Evolutionary conservation across 2,113 vertebrate species (phyloP), one percentile per base, ranked within the genome.

Genomic region (Chelonoidis abingdonii): DNA sequence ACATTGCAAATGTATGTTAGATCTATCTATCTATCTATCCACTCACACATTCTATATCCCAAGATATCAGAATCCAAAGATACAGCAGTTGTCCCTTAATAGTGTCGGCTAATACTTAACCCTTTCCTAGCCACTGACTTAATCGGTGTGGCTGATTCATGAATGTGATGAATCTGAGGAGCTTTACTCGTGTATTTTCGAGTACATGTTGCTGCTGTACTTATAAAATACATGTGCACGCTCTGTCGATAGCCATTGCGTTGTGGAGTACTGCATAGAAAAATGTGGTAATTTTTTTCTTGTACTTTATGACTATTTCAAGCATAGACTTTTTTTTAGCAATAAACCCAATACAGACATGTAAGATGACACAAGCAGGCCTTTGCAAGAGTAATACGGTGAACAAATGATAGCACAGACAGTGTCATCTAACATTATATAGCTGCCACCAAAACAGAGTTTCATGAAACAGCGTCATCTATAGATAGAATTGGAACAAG

Each of bases 391-490:
- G 50, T 44, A 9, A 41, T 84, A 38, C 19, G 94, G 53, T 82
- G 80, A 93, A 72, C 29, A 87, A 90, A 72, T 52, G 82, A 90
- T 75, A 81, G 86, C 92, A 41, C 54, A 27, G 86, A 31, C 81
- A 92, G 72, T 59, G 44, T 22, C 75, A 38, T 57, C 59, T 93
- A 83, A 92, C 91, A 44, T 83, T 75, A 79, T 59, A 75, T 38
- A 62, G 85, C 82, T 29, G 2, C 90, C 38, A 19, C 80, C 72
- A 10, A 92, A 80, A 79, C 94, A 54, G 88, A 84, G 89, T 54
- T 49, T 91, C 98, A 96, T 93, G 95, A 97, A 97, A 98, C 95
- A 98, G 97, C 96, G 95, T 96, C 98, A 97, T 98, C 98, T 98
- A 95, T 96, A 95, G 97, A 97, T 86, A 92, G 95, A 96, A 89